Conservation (phyloP, 2,888 invertebrate species). For the Arrhopalites spinosus region DNA sequence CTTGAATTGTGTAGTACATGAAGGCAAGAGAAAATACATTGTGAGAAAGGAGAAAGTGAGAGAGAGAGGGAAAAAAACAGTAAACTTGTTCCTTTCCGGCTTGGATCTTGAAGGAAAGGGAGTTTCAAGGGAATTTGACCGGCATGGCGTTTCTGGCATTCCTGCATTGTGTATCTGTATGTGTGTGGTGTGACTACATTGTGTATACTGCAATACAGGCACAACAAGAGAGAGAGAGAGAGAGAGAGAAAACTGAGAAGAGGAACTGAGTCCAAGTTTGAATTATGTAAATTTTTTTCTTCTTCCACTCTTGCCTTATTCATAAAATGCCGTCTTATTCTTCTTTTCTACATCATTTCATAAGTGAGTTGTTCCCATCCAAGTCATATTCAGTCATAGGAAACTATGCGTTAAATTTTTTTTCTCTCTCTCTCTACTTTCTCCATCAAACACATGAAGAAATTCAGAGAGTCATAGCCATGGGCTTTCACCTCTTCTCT, state of each 20-base stretch:
- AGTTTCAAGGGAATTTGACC: constrained; percentile 1
- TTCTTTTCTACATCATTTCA: constrained; percentile 19
- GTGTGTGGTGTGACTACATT: constrained; percentile 1
- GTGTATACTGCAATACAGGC: background rate
- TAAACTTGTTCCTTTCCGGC: background rate
- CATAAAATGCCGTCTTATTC: constrained; percentile 38
- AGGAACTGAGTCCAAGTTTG: constrained; percentile 27
- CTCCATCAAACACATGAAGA: background rate
- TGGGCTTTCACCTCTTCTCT: background rate
- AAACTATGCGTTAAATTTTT: constrained; percentile 29
- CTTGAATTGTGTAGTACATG: background rate
- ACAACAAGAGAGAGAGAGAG: background rate
- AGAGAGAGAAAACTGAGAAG: background rate
- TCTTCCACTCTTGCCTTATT: constrained; percentile 43
- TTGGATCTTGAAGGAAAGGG: background rate
- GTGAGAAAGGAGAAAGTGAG: no score
- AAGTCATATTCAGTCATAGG: constrained; percentile 9
- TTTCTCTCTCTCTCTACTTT: background rate
- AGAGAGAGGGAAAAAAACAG: background rate
- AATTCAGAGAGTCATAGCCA: background rate
- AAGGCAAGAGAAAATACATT: no score
- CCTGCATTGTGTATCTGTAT: background rate
- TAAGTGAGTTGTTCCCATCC: constrained; percentile 12
- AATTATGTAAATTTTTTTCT: constrained; percentile 54
- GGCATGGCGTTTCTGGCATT: background rate